Evolutionary conservation across 2,113 vertebrate genomes (phyloP), one percentile per base, ranked within the genome.

Genomic region (Chaenogobius annularis): DNA sequence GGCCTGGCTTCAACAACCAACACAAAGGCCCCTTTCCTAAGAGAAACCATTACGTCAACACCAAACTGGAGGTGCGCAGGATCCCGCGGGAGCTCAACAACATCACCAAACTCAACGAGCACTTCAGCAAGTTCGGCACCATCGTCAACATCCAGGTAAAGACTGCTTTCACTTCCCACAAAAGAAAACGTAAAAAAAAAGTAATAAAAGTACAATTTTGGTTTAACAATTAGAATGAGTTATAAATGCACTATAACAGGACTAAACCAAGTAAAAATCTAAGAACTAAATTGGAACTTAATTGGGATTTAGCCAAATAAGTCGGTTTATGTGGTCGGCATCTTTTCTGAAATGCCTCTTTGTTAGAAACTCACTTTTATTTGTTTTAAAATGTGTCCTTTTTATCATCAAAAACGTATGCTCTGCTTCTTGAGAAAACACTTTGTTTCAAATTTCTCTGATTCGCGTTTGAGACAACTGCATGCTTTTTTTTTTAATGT

Each of bases 81-180:
- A 97, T 99, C 80, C 97, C 98, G 2, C 94, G 95, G 4, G 97
- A 99, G 9, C 17, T 98, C 63, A 99, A 99, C 90, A 99, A 96
- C 78, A 99, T 99, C 83, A 96, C 97, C 55, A 96, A 97, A 80
- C 95, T 99, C 83, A 99, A 99, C 0, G 96, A 98, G 79, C 97
- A 99, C 79, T 99, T 99, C 93, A 96, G 96, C 93, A 98, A 97
- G 89, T 99, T 99, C 90, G 98, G 97, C 85, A 99, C 95, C 62
- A 98, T 99, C 64, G 96, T 98, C 67, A 99, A 99, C 73, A 99
- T 99, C 79, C 97, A 99, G 97, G 97, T 98, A 92, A 72, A 62
- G 31, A 63, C 61, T n/a, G 3, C 2, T 43, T 5, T 11, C 31
- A n/a, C 3, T 63, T 11, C 40, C 8, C 17, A n/a, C 17, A n/a